Conservation (phyloP, 2,113 vertebrate genomes). For the Scolopax mira region DNA sequence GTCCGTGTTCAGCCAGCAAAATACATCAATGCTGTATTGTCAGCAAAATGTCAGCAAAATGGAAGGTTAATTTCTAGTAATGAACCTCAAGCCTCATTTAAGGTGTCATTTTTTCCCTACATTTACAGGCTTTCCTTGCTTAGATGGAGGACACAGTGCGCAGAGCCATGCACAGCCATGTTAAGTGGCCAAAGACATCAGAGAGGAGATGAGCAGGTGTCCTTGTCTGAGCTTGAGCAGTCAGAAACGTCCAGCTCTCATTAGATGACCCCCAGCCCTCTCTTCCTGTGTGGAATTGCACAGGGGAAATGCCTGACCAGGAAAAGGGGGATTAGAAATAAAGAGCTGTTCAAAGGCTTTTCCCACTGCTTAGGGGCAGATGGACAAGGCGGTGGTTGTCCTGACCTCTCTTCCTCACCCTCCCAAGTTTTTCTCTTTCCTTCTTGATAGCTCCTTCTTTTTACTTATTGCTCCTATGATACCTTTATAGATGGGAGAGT, state of each 20-base stretch:
- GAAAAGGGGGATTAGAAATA: neutral
- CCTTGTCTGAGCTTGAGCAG: neutral
- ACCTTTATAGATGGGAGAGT: neutral
- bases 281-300: accelerated
- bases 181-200: neutral
- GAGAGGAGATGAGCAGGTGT: neutral
- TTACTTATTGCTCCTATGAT: neutral
- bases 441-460: neutral
- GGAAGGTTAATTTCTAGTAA: too few species aligned
- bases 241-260: neutral
- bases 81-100: neutral
- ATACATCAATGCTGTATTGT: neutral
- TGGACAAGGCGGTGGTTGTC: neutral
- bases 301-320: neutral
- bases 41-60: too few species aligned
- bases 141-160: neutral
- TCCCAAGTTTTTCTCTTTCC: neutral
- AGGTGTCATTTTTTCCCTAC: neutral
- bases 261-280: neutral
- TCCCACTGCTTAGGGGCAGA: accelerated
- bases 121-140: neutral
- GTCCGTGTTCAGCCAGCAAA: neutral
- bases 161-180: accelerated
- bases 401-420: neutral
- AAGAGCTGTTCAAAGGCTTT: neutral